phyloP scores from a whole-genome alignment of 2,888 invertebrate species.

The Meliscaeva auricollis region DNA sequence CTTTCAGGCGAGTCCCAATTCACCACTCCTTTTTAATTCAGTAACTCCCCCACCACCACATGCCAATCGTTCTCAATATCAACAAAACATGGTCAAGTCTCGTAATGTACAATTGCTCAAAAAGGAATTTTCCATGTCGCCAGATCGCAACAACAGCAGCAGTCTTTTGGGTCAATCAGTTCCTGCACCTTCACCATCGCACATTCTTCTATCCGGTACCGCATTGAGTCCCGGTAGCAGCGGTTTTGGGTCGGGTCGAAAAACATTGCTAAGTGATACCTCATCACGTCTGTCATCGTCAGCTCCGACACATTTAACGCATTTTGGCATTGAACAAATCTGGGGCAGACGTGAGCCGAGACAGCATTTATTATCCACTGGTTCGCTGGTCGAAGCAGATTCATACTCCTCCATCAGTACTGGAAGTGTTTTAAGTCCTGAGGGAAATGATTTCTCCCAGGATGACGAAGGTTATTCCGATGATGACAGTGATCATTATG shows the following conservation, averaged over 20 bases:
- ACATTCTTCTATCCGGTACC: constrained; percentile 83
- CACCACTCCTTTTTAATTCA: constrained; percentile 84
- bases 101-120: constrained; percentile 85
- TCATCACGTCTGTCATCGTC: constrained; percentile 91
- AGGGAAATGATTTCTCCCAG: constrained; percentile 91
- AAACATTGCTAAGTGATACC: constrained; percentile 80
- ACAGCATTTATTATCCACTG: constrained; percentile 93
- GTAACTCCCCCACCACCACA: constrained; percentile 84
- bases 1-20: constrained; percentile 84
- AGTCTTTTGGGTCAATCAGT: constrained; percentile 87
- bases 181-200: constrained; percentile 86
- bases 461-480: constrained; percentile 93
- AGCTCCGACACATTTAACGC: constrained; percentile 89
- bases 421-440: constrained; percentile 93
- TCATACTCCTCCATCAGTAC: constrained; percentile 93
- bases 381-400: constrained; percentile 93
- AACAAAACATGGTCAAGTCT: constrained; percentile 80
- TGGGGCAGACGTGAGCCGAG: constrained; percentile 95
- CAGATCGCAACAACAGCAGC: constrained; percentile 84
- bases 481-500: constrained; percentile 94
- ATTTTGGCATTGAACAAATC: constrained; percentile 90
- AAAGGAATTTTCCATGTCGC: constrained; percentile 87
- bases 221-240: constrained; percentile 83
- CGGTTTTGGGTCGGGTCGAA: constrained; percentile 81
- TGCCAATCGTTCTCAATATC: constrained; percentile 81